phyloP scores from a whole-genome alignment of 2,888 invertebrate species.

The Adineta ricciae region DNA sequence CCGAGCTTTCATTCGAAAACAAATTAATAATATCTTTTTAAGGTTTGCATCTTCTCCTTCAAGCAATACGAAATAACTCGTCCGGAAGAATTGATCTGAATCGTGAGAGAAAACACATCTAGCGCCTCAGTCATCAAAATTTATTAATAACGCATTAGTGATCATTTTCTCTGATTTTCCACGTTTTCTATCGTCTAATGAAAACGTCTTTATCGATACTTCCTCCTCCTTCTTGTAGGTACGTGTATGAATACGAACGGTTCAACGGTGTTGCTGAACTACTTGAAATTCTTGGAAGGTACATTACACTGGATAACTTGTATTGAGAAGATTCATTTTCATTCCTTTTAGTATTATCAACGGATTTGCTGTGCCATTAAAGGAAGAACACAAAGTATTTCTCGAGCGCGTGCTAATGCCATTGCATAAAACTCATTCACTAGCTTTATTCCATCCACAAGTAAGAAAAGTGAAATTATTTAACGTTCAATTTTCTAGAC shows the following conservation, averaged over 20 bases:
- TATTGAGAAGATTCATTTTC: not conserved
- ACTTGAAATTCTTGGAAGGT: conserved; percentile 75
- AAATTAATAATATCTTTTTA: conserved; percentile 92
- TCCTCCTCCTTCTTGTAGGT: not conserved
- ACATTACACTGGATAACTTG: not conserved
- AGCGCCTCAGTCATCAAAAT: no score
- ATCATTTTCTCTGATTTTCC: no score
- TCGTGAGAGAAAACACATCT: no score
- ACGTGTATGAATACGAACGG: conserved; percentile 92
- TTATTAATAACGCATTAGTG: no score
- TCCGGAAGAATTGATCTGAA: no score
- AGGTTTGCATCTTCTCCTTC: conserved; percentile 58
- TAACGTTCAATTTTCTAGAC: not conserved
- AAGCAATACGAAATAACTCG: no score
- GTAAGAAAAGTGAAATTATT: conserved; percentile 37
- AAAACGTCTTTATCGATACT: not conserved
- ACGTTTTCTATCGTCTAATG: not conserved
- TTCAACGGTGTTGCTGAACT: conserved; percentile 94
- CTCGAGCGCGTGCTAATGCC: conserved; percentile 84
- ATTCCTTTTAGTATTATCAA: conserved; percentile 74
- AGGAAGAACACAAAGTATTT: conserved; percentile 95
- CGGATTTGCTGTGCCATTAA: conserved; percentile 91
- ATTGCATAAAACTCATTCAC: conserved; percentile 86
- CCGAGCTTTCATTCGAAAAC: conserved; percentile 61
- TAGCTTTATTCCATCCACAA: conserved; percentile 83